Conservation (phyloP, 1,140 invertebrate genomes). For the Tribolium madens region DNA sequence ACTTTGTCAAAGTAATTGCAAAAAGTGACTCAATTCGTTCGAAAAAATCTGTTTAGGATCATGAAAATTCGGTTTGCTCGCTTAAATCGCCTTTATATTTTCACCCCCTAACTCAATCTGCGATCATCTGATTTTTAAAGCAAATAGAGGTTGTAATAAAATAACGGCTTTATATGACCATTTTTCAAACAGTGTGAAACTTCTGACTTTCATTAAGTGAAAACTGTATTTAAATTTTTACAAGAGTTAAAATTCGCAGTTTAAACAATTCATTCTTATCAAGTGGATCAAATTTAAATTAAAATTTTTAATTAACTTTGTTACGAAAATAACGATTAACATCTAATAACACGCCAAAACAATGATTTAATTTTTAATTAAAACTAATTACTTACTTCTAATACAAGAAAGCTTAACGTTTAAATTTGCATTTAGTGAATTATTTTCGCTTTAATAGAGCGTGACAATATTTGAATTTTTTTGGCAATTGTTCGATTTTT, state of each 20-base stretch:
- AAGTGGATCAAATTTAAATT: neutral
- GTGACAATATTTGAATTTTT: neutral
- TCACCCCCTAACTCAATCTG: conserved; percentile 15
- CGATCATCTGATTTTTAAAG: conserved; percentile 24
- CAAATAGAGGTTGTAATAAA: conserved; percentile 16
- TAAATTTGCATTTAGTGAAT: conserved; percentile 1
- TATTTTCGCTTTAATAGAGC: neutral
- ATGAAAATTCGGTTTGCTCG: conserved; percentile 12
- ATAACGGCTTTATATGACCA: neutral
- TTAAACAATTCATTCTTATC: conserved; percentile 5
- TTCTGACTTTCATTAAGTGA: conserved; percentile 22
- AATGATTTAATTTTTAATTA: neutral
- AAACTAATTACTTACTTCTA: conserved; percentile 19
- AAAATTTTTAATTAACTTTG: conserved; percentile 11
- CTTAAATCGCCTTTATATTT: conserved; percentile 22
- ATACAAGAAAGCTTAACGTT: conserved; percentile 12
- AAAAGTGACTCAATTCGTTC: neutral
- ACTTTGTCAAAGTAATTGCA: neutral
- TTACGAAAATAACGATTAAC: neutral
- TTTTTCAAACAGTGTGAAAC: neutral
- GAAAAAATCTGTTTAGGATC: conserved; percentile 15
- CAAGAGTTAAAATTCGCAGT: conserved; percentile 25
- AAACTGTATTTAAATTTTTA: conserved; percentile 18
- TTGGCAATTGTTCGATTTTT: neutral
- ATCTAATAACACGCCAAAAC: conserved; percentile 11